phyloP scores from a whole-genome alignment of 2,888 invertebrate species.

The Myopa testacea region DNA sequence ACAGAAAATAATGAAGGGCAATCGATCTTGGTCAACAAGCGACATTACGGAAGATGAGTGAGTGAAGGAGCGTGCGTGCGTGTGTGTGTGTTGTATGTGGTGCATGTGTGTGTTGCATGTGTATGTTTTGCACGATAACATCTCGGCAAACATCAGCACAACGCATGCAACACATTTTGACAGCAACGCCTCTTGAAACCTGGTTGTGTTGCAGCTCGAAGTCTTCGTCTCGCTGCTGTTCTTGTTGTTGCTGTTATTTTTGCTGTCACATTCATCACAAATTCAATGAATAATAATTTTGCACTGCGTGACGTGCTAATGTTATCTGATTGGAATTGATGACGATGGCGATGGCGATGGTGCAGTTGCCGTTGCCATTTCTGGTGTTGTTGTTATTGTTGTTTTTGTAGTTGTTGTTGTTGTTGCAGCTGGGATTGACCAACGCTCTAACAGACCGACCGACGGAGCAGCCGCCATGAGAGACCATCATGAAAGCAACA shows the following conservation, averaged over 20 bases:
- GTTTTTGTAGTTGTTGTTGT: background rate
- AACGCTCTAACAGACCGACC: constrained; percentile 35
- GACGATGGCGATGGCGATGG: constrained; percentile 48
- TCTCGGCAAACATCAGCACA: constrained; percentile 7
- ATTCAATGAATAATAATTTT: constrained; percentile 68
- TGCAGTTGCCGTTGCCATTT: constrained; percentile 21
- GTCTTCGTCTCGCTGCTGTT: background rate
- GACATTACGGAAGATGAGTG: constrained; percentile 52
- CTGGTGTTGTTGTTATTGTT: constrained; percentile 11
- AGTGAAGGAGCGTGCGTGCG: background rate
- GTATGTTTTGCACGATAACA: background rate
- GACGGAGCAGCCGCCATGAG: constrained; percentile 6
- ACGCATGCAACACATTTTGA: constrained; percentile 63
- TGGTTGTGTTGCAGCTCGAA: background rate
- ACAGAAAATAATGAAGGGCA: constrained; percentile 50
- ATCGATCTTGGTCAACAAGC: constrained; percentile 65
- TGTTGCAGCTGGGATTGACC: constrained; percentile 23
- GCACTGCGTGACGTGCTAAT: constrained; percentile 66
- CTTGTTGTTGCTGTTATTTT: constrained; percentile 23
- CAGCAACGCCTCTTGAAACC: constrained; percentile 51
- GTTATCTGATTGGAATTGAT: constrained; percentile 65
- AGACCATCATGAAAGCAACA: constrained; percentile 43
- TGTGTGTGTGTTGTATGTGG: background rate
- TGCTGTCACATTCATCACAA: constrained; percentile 67
- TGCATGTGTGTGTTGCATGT: background rate